Evolutionary conservation across 1,140 invertebrate genomes (phyloP).

Genomic region (Eurosta solidaginis): DNA sequence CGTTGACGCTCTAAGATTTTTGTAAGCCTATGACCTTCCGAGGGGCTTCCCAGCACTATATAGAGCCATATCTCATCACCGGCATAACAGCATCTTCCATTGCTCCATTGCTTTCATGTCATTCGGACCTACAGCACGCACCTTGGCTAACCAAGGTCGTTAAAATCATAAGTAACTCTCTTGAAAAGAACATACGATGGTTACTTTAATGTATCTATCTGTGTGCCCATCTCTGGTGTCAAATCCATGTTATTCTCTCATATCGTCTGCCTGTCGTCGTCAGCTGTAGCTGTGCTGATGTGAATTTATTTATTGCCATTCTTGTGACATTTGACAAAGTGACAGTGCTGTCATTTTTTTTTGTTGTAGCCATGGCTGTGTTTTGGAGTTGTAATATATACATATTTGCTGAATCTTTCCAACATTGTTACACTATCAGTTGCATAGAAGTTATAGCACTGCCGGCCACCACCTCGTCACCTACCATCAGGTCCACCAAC

Average conservation of each 20-base stretch:
- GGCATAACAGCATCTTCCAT: too few species aligned
- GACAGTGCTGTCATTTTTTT: background rate
- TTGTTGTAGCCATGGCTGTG: background rate
- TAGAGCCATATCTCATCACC: too few species aligned
- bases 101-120: too few species aligned
- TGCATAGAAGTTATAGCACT: background rate
- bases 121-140: too few species aligned
- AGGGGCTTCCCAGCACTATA: too few species aligned
- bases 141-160: too few species aligned
- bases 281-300: background rate
- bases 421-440: background rate
- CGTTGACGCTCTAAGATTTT: too few species aligned
- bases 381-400: background rate
- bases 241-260: conserved; percentile 2
- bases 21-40: too few species aligned
- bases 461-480: background rate
- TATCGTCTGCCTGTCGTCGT: conserved; percentile 9
- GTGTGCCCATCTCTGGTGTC: too few species aligned
- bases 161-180: too few species aligned
- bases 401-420: background rate
- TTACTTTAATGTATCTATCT: too few species aligned
- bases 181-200: too few species aligned
- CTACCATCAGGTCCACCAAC: background rate
- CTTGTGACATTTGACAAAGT: background rate
- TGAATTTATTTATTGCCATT: conserved; percentile 16